Base-by-base conservation (phyloP, 23 tunicate species). In the Diplosoma virens region DNA sequence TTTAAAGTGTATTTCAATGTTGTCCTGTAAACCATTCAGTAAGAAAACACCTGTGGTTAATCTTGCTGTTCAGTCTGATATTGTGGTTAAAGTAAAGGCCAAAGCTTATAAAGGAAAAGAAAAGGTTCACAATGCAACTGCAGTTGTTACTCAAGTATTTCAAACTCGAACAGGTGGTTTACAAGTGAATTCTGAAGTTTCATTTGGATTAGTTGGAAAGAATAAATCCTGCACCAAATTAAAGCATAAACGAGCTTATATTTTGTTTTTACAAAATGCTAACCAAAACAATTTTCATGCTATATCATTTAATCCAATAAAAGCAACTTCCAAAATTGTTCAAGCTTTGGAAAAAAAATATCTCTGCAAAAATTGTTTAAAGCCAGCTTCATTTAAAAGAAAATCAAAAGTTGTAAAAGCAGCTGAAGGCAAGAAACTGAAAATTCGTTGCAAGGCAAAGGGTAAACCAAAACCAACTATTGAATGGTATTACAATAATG, bases 361-460 rank as follows among this genome's bases (percentile, higher is more conserved):
- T 48, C 24, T 72, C 5, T 48, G 78, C 60, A 25, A 48, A 72
- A 72, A 72, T 24, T 56, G 81, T 47, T 58, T 76, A n/a, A n/a
- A 3, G 3, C 27, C 81, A 33, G 31, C 81, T 30, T 33, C 53
- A 1, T 76, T 76, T 76, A 76, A 76, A 58, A 56, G 25, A 58
- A 6, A 17, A 2, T 24, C 32, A 7, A 58, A 76, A 33, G 30
- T 30, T 9, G 30, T 21, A 48, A 76, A 76, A 30, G 58, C 32
- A 58, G 9, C 6, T 18, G 81, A 31, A 56, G 81, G 69, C 2
- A 29, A 18, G 32, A 56, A 32, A 25, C 7, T 76, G 9, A 76
- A 56, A 58, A 76, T 76, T 3, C 30, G 33, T 30, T 76, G 81
- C 68, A 76, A 76, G 24, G 68, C 68, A 9, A n/a, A 1, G 7